Conservation (phyloP, 2,113 vertebrate genomes). For the Oreocharis arfaki region DNA sequence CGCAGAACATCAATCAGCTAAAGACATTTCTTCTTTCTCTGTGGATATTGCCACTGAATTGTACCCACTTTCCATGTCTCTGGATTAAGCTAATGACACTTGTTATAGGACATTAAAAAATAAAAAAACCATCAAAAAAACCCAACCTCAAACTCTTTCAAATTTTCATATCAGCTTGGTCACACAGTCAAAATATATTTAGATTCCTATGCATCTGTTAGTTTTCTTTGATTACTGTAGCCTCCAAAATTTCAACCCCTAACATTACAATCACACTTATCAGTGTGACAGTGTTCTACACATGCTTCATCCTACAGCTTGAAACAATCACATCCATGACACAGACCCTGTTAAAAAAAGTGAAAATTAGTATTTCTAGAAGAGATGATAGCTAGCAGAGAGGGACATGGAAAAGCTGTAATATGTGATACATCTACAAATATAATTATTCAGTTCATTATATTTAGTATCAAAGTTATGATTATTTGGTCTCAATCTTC, state of each 20-base stretch:
- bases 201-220: background rate
- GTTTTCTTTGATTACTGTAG: background rate
- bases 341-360: background rate
- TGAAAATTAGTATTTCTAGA: background rate
- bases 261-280: background rate
- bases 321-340: background rate
- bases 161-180: background rate
- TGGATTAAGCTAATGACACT: background rate
- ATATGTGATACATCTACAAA: background rate
- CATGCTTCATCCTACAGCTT: background rate
- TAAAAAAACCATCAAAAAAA: rapidly evolving
- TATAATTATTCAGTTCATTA: background rate
- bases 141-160: background rate
- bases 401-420: background rate
- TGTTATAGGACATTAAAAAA: background rate
- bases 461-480: background rate
- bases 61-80: background rate
- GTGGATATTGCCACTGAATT: background rate
- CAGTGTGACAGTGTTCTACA: background rate
- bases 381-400: background rate
- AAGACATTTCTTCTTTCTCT: background rate
- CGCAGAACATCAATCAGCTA: background rate
- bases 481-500: background rate
- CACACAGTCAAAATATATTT: background rate
- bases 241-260: background rate